Base-by-base conservation (phyloP, 2,888 invertebrate species). In the Anthrax anthrax region DNA sequence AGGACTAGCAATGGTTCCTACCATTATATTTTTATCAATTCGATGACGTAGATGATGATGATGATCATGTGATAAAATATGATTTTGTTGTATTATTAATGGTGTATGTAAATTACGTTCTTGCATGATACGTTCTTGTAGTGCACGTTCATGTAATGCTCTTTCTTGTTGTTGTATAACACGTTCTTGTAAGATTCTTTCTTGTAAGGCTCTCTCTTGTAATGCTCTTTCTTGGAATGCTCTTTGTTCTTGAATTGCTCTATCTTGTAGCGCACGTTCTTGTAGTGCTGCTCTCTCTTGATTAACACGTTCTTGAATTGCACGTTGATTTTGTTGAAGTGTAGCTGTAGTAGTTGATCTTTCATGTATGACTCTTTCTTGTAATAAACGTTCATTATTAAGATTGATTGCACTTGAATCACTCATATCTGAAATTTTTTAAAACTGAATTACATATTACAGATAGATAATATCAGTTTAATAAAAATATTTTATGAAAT, bases 1-100 rank as follows among this genome's bases (percentile, higher is more conserved):
- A 19, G 54, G 54, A 50, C 52, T 54, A 39, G 53, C 53, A 37
- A 52, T 51, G 12, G 51, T 48, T 12, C 50, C 51, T 39, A 47
- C 44, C 49, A 56, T 50, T 36, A 55, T 44, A 41, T 52, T 54
- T 47, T 56, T 56, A 37, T 56, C 56, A 42, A 55, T 45, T 40
- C 55, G 50, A 47, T 45, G 9, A 32, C 12, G 29, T 1, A 12
- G 29, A 32, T 32, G 13, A 32, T 32, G 9, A 32, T 32, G 41
- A 37, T 47, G 52, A 38, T 50, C 54, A 49, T 52, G 51, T 45
- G 49, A 42, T 46, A 54, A 42, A 37, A 55, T 50, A 51, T 56
- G 56, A 16, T 54, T 50, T 44, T 54, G 54, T 34, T 53, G 53
- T 41, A 54, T 52, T 16, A 50, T 49, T 43, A 56, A 45, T 37